Percentiles rank a stretch among this genome's conserved stretches.
Conservation (phyloP, 2,797 vertebrate genomes). For the Anisognathus igniventris region DNA sequence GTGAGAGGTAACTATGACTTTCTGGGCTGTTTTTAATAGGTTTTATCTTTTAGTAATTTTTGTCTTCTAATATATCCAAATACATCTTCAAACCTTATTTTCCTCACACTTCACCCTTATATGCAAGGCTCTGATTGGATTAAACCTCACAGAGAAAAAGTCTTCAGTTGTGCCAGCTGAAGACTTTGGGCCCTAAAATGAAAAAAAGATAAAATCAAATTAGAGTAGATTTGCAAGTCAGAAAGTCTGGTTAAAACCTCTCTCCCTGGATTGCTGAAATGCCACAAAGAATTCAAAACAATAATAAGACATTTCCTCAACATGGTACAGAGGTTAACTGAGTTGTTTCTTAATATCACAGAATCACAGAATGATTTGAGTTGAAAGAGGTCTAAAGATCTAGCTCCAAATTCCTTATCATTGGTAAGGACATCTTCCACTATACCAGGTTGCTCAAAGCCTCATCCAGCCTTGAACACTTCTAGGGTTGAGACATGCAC, state of each 20-base stretch:
- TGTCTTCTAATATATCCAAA: neutral
- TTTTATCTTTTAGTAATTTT: neutral
- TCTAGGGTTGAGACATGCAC: neutral
- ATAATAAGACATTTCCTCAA: neutral
- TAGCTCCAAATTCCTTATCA: neutral
- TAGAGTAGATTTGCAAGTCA: neutral
- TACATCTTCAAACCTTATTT: neutral
- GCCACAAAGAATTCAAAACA: neutral
- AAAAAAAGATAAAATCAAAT: neutral
- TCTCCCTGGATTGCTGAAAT: neutral
- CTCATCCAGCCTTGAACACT: neutral
- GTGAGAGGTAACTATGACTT: neutral
- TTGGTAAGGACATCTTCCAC: neutral
- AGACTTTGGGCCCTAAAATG: neutral
- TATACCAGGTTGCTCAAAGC: neutral
- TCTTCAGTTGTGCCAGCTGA: neutral
- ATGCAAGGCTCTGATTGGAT: neutral
- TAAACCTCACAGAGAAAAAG: neutral
- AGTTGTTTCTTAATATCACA: neutral
- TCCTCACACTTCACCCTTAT: neutral
- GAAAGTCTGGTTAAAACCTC: neutral
- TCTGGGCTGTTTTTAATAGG: neutral
- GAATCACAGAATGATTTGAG: neutral
- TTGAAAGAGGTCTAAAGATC: neutral
- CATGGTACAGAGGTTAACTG: accelerated